These are phyloP conservation scores for Drosophila lacteicornis DNA, from an alignment of 1,140 invertebrate genomes.

Conservation along the genomic window DNA sequence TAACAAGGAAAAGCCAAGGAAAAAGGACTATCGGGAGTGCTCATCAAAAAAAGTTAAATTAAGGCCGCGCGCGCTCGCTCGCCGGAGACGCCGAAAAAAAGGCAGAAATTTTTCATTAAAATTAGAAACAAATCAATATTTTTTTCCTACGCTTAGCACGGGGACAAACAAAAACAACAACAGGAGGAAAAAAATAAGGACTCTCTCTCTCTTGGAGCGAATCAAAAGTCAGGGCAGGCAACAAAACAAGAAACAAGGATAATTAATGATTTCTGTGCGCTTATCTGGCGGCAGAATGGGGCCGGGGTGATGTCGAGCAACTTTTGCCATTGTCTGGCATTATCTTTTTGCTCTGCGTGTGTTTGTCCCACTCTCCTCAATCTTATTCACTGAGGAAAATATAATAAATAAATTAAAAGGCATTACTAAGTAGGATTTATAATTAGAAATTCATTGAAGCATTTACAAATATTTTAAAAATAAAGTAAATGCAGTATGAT, in stretches of 20 bases:
- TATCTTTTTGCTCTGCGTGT: slow-evolving; percentile 73
- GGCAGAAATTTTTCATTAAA: slow-evolving; percentile 78
- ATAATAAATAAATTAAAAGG: not conserved
- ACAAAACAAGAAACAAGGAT: slow-evolving; percentile 84
- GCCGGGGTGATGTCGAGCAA: slow-evolving; percentile 50
- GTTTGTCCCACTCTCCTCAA: slow-evolving; percentile 14
- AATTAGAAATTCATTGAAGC: not conserved
- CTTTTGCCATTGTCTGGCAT: slow-evolving; percentile 81
- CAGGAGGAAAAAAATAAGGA: slow-evolving; percentile 1
- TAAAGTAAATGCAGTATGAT: not conserved
- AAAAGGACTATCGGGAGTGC: slow-evolving; percentile 60
- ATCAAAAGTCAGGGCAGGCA: slow-evolving; percentile 72
- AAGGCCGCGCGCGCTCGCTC: slow-evolving; percentile 33
- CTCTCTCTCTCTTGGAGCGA: slow-evolving; percentile 29
- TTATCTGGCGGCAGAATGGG: slow-evolving; percentile 64
- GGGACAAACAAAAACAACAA: slow-evolving; percentile 10
- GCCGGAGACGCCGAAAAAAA: slow-evolving; percentile 48
- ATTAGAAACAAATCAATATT: slow-evolving; percentile 84
- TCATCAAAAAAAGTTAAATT: slow-evolving; percentile 83
- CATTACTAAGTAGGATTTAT: not conserved
- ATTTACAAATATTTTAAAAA: too few relatives aligned
- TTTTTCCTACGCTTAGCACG: slow-evolving; percentile 41
- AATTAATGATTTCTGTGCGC: slow-evolving; percentile 83
- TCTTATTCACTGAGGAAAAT: slow-evolving; percentile 17
- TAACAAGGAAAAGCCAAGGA: slow-evolving; percentile 9